A percentile compares a stretch with the other conserved stretches of the same genome.
These are phyloP conservation scores for Drosophila pseudoananassae DNA, from an alignment of 1,140 invertebrate species.

Conservation along the genomic window DNA sequence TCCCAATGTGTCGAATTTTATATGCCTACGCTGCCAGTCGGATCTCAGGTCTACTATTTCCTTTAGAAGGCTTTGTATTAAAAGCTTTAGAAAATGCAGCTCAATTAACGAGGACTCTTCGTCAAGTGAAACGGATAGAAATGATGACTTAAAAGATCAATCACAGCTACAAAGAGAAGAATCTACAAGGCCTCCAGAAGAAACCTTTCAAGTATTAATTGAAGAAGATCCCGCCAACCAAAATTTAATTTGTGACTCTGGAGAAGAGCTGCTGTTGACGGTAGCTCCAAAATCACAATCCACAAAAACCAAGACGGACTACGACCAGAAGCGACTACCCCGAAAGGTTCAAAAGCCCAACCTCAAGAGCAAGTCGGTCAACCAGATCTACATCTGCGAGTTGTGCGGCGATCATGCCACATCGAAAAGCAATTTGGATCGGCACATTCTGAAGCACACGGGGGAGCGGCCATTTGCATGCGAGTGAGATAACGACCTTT, in stretches of 20 bases:
- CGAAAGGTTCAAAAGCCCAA: conserved; percentile 1
- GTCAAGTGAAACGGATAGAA: conserved; percentile 18
- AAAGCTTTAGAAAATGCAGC: conserved; percentile 49
- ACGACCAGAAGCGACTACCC: not conserved
- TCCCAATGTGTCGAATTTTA: conserved; percentile 34
- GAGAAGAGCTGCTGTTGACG: conserved; percentile 11
- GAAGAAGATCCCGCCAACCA: conserved; percentile 22
- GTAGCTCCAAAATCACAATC: conserved; percentile 1
- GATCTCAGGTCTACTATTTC: conserved; percentile 49
- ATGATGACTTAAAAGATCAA: not conserved
- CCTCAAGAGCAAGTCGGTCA: conserved; percentile 15
- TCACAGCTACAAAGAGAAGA: conserved; percentile 3
- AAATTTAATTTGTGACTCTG: not conserved
- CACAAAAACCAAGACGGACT: not conserved
- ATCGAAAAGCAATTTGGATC: conserved; percentile 52
- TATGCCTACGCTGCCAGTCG: conserved; percentile 56
- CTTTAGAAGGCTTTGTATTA: conserved; percentile 55
- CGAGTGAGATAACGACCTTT: conserved; percentile 39
- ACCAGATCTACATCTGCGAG: conserved; percentile 51
- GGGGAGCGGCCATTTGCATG: conserved; percentile 69
- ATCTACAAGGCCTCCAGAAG: not conserved
- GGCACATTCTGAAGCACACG: conserved; percentile 60
- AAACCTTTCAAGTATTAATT: conserved; percentile 48
- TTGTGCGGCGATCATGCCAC: conserved; percentile 46
- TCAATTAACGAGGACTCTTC: not conserved